Evolutionary conservation across 2,113 vertebrate genomes (phyloP), one percentile per base, ranked within the genome.

Genomic region (Oreochromis aureus): DNA sequence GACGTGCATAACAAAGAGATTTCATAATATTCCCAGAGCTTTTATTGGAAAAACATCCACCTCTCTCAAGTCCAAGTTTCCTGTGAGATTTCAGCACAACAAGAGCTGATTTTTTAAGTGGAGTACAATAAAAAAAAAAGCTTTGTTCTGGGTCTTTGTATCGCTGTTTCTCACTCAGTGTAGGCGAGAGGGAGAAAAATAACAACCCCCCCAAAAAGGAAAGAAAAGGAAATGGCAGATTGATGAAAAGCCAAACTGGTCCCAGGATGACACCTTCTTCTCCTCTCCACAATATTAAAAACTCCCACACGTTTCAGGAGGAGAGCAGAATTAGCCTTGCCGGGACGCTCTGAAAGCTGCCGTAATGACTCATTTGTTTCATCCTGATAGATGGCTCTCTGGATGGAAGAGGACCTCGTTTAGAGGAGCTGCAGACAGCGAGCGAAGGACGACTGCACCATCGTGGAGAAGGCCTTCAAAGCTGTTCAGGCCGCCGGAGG

Each of bases 271-370:
- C 87, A 16, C 82, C 81, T 87, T 93, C 92, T 86, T 92, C 95
- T 94, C 89, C 93, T 94, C 95, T 95, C 88, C 93, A 88, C 94
- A 91, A 96, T 96, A 96, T 96, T 96, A 96, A 96, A 97, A 96
- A 96, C 96, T 96, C 96, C 96, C 96, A 96, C 96, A 87, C 92
- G 92, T 93, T 95, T 93, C 87, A 87, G 94, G 91, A 90, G 93
- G 87, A 89, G 89, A 86, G 91, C 88, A 89, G 93, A 94, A 96
- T 95, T 93, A 94, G 95, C 95, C 93, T 95, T 93, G 91, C 92
- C 46, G 90, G 91, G 92, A 89, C 39, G 81, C 82, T 76, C 93
- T 80, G 94, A 81, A 87, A 92, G 90, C 92, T 11, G 85, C 89
- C 79, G 80, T 95, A 95, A 96, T 91, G 94, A 94, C 85, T 92